Conservation (phyloP, 2,113 vertebrate genomes). For the Himantopus leucocephalus region DNA sequence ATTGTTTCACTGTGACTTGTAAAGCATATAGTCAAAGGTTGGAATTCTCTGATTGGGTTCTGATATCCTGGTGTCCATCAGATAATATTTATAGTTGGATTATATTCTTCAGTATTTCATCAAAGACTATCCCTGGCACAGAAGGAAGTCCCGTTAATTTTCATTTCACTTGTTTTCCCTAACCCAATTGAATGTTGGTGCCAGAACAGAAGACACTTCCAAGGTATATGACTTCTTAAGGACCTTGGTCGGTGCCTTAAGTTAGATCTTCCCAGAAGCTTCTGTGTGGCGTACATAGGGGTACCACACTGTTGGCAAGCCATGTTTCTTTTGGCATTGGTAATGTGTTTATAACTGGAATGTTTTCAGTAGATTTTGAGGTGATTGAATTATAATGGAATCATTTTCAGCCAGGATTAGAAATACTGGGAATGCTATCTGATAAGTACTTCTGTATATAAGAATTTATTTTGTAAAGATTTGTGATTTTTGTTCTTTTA, state of each 20-base stretch:
- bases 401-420: neutral
- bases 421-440: neutral
- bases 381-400: neutral
- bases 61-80: neutral
- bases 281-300: rapidly evolving
- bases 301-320: neutral
- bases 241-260: neutral
- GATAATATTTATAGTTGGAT: neutral
- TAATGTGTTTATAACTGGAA: neutral
- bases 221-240: neutral
- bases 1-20: neutral
- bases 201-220: neutral
- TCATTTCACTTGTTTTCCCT: neutral
- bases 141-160: neutral
- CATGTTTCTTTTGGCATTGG: neutral
- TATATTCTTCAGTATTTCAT: neutral
- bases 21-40: neutral
- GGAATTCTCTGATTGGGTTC: neutral
- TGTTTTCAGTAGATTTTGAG: neutral
- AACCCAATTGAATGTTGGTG: neutral
- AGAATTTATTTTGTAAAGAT: neutral
- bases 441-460: neutral
- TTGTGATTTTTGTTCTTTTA: neutral
- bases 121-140: neutral
- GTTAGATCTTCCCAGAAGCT: neutral